Percentiles rank a stretch among this genome's conserved stretches.
phyloP scores from a whole-genome alignment of 2,113 vertebrate species.

The Chloebia gouldiae region DNA sequence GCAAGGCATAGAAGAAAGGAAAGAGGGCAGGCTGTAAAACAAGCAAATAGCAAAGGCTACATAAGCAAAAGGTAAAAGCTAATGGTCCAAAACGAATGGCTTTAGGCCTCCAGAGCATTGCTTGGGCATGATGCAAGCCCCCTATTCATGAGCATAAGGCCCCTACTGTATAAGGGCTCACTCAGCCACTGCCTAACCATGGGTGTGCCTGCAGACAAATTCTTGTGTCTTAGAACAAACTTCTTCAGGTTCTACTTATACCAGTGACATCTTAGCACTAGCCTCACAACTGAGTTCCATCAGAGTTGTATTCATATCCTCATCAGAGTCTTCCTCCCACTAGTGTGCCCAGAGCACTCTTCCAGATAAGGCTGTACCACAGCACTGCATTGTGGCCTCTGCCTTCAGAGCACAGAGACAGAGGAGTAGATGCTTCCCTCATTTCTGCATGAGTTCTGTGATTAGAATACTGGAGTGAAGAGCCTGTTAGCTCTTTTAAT shows the following conservation, averaged over 20 bases:
- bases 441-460: neutral
- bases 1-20: neutral
- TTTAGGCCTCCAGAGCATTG: neutral
- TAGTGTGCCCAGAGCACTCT: neutral
- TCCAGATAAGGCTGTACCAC: neutral
- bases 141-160: neutral
- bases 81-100: neutral
- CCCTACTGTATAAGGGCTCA: neutral
- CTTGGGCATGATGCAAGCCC: neutral
- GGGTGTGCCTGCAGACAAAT: neutral
- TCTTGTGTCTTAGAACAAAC: neutral
- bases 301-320: neutral
- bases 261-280: neutral
- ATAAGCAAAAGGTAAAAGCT: constrained; percentile 7
- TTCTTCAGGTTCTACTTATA: neutral
- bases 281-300: neutral
- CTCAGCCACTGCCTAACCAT: neutral
- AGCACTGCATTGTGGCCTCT: neutral
- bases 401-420: neutral
- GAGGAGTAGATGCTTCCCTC: neutral
- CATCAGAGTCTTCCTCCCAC: neutral
- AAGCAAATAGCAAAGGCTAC: neutral
- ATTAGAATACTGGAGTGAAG: neutral
- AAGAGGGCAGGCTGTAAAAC: neutral
- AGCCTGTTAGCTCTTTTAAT: neutral